Conservation (phyloP, 2,797 vertebrate species). For the Lagodon rhomboides region DNA sequence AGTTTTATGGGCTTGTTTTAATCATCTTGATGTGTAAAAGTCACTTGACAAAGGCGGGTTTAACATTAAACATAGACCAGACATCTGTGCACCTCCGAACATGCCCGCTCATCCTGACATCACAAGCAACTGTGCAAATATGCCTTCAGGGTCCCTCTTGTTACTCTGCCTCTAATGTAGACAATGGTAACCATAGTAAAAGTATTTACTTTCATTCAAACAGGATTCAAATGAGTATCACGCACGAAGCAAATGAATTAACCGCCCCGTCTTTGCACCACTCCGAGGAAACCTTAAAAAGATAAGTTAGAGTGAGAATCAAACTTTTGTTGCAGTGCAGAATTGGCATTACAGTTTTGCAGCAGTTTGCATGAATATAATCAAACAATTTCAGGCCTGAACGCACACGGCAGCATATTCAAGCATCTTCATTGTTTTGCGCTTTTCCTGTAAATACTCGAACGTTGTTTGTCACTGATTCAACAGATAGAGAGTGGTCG, state of each 20-base stretch:
- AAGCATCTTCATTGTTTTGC: conserved; percentile 37
- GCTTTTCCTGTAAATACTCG: conserved; percentile 38
- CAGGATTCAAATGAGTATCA: conserved; percentile 70
- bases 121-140: conserved; percentile 49
- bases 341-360: conserved; percentile 16
- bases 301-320: conserved; percentile 28
- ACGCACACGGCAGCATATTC: conserved; percentile 49
- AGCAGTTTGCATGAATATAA: conserved; percentile 29
- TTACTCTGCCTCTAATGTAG: conserved; percentile 39
- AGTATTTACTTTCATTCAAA: conserved; percentile 72
- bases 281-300: conserved; percentile 38
- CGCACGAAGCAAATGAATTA: conserved; percentile 52
- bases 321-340: conserved; percentile 30
- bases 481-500: conserved; percentile 29
- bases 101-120: conserved; percentile 25
- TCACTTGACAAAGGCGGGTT: not conserved
- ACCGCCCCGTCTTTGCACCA: conserved; percentile 30
- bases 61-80: conserved; percentile 17
- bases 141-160: conserved; percentile 38
- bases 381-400: conserved; percentile 55
- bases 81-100: conserved; percentile 21
- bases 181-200: conserved; percentile 75
- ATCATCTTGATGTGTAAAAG: conserved; percentile 31
- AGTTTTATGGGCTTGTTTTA: conserved; percentile 31
- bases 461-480: conserved; percentile 39